Conservation (phyloP, 1,140 invertebrate species). For the Lepidurus packardi region DNA sequence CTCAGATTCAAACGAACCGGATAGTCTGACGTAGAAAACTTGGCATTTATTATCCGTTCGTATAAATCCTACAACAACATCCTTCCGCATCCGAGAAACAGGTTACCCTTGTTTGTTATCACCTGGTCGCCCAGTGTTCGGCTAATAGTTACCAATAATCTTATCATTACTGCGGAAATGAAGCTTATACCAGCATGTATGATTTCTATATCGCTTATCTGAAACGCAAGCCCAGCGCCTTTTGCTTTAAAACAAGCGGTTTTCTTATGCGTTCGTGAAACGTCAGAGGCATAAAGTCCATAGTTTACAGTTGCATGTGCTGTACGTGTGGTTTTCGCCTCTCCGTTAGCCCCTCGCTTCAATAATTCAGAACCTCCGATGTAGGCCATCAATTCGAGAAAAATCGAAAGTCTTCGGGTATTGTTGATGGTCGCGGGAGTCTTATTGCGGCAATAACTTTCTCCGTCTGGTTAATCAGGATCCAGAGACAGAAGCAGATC, state of each 20-base stretch:
- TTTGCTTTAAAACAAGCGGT: background rate
- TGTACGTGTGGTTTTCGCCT: background rate
- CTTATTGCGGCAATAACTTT: background rate
- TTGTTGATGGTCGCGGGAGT: slow-evolving; percentile 3
- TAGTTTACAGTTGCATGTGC: background rate
- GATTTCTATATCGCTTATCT: slow-evolving; percentile 1
- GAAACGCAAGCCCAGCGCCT: background rate
- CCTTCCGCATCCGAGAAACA: background rate
- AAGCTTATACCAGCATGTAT: background rate
- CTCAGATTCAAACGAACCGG: background rate
- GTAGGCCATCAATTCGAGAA: background rate
- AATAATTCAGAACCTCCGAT: background rate
- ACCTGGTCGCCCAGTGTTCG: background rate
- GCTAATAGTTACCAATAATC: background rate
- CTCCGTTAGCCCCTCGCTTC: background rate
- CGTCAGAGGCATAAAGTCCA: background rate
- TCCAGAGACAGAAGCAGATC: background rate
- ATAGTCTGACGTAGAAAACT: background rate
- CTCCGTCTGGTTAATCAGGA: background rate
- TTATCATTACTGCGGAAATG: slow-evolving; percentile 6
- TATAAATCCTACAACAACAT: background rate
- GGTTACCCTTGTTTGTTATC: background rate
- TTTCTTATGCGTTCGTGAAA: background rate
- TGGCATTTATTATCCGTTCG: background rate
- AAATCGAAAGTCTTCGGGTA: slow-evolving; percentile 1